Base-by-base conservation (phyloP, 1,140 invertebrate genomes). In the Listronotus oregonensis region DNA sequence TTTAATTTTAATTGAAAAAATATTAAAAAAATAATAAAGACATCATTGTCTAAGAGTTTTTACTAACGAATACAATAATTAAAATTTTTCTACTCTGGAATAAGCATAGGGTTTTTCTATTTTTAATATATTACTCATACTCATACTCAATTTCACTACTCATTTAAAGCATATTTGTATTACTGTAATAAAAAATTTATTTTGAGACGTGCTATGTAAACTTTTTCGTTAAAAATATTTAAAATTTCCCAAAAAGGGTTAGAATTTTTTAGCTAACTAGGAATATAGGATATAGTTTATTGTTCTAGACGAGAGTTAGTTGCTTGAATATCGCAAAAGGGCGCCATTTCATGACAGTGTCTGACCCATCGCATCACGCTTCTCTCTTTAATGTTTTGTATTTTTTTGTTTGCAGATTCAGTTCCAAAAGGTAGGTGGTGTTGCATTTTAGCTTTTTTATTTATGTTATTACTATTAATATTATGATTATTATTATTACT, bases 371-470 rank as follows among this genome's bases (percentile, higher is more conserved):
- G 64, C 64, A 66, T 66, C 64, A 66, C 58, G 64, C 64, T 66
- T 65, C 32, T 50, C 15, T 58, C 58, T 64, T 54, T 66, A 66
- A 66, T 37, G 64, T 66, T 66, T 66, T 61, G 42, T 66, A 61
- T 66, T 56, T 65, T 66, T 66, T 61, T 11, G 40, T 65, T 66
- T 66, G 64, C 64, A 66, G 64, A 66, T 66, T 66, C 64, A 66
- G 64, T 66, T 66, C 64, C 11, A 66, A 66, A 66, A 66, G 64
- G 64, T 66, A 66, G 64, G 64, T 66, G 64, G 64, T 66, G 64
- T 66, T 56, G 64, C 64, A 61, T 66, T 65, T 66, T 61, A 66
- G 64, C 64, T 55, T 66, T 56, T 64, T 54, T 47, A 21, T 56
- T 65, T 65, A 50, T 51, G 31, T 39, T 52, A 15, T 14, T 52